Base-by-base conservation (phyloP, 2,113 vertebrate species). In the Anhinga anhinga region DNA sequence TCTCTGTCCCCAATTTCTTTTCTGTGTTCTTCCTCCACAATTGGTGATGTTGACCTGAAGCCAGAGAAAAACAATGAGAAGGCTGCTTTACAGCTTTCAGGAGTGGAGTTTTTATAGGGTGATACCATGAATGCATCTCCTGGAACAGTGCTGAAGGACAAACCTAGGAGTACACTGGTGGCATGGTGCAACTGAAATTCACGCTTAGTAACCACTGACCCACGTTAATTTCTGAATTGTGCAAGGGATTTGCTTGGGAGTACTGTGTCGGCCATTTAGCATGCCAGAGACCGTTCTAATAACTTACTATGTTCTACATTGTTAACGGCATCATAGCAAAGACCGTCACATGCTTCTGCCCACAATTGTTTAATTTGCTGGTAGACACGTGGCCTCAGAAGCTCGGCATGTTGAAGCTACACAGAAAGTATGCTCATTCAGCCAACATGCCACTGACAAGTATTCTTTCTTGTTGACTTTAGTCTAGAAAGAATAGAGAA, bases 211-310 rank as follows among this genome's bases (percentile, higher is more conserved):
- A 34, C 23, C 0, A 0, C 27, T 69, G 47, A 44, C 17, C 15
- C 16, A 8, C 2, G 0, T 21, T 55, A 21, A 63, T 25, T 77
- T 63, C 52, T 26, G 40, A 55, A 15, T 62, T 16, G 13, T 20
- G 38, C 15, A 22, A 30, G 17, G 45, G 36, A 73, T 42, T 63
- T 25, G 0, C 15, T 42, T 67, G 38, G 40, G 26, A 63, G 13
- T 13, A 84, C 44, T 0, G 0, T 5, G 5, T 20, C 0, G 1
- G 22, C 42, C 40, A 11, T 36, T 42, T 42, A 52, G 23, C 12
- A 2, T 61, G 50, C 36, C 32, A 25, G 53, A 73, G 32, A 4
- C 30, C 47, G 11, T 44, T 76, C 7, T 27, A 21, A 32, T 30
- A 58, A 49, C n/a, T 70, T 66, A 8, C 16, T 22, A 1, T 22